Percentiles rank a stretch among this genome's conserved stretches.
Evolutionary conservation across 2,113 vertebrate species (phyloP).

Genomic region (Halcyon senegalensis): DNA sequence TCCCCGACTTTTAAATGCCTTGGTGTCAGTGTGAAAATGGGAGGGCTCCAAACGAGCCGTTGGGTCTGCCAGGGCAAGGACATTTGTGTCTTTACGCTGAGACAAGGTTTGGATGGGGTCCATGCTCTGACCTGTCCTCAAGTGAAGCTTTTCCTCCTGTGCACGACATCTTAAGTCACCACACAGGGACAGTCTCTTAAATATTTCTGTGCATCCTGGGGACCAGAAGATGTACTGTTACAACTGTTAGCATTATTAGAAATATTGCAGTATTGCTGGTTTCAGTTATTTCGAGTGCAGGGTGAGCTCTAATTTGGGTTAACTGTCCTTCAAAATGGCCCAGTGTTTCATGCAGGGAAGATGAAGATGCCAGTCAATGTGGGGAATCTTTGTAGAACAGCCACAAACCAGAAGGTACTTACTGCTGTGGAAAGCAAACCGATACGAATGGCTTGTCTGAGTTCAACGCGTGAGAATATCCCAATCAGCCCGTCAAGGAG

Average conservation of each 20-base stretch:
- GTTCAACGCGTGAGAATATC: neutral
- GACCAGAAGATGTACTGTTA: neutral
- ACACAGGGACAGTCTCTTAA: too few species aligned
- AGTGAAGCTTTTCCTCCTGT: neutral
- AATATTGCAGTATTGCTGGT: neutral
- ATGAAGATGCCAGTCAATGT: neutral
- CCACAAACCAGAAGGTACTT: neutral
- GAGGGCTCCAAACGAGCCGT: neutral
- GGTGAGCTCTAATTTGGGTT: neutral
- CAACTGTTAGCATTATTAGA: neutral
- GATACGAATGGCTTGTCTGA: neutral
- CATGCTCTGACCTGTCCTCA: neutral
- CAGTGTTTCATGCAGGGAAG: neutral
- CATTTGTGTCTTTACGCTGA: neutral
- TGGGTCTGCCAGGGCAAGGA: neutral
- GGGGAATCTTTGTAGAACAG: neutral
- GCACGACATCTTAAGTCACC: neutral
- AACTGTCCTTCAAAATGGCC: neutral
- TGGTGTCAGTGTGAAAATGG: neutral
- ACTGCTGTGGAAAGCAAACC: neutral
- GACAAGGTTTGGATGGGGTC: neutral
- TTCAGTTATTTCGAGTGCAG: neutral
- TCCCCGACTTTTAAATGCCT: neutral
- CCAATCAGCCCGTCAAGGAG: neutral
- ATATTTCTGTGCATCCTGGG: neutral